phyloP scores from a whole-genome alignment of 2,797 vertebrate species.

The Scomberomorus guttatus region DNA sequence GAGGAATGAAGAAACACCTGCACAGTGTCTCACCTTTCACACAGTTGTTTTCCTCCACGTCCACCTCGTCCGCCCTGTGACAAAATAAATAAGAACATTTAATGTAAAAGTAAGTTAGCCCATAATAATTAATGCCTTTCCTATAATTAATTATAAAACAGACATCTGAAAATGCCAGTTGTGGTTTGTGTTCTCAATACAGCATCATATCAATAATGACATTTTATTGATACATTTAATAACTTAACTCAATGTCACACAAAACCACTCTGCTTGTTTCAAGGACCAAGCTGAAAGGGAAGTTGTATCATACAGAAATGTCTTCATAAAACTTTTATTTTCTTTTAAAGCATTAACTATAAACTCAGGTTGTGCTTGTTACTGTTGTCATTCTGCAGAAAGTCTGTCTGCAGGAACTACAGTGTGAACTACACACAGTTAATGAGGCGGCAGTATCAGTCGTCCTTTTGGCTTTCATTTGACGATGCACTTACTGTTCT shows the following conservation, averaged over 20 bases:
- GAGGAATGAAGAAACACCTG: background rate
- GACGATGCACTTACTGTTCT: background rate
- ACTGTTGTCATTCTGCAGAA: too few species aligned
- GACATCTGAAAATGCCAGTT: background rate
- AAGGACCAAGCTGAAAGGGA: background rate
- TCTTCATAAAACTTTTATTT: too few species aligned
- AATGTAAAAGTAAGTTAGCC: background rate
- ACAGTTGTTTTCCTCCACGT: conserved; percentile 83
- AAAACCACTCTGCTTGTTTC: background rate
- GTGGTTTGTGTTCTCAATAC: too few species aligned
- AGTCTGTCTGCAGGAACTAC: too few species aligned
- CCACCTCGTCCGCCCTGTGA: conserved; percentile 91
- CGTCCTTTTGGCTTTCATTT: background rate
- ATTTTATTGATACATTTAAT: background rate
- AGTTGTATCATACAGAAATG: too few species aligned
- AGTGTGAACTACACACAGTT: too few species aligned
- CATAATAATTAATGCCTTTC: background rate
- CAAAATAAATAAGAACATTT: conserved; percentile 15
- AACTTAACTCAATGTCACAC: too few species aligned
- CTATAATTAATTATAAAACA: too few species aligned
- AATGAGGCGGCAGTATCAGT: background rate
- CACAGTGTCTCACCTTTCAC: conserved; percentile 88
- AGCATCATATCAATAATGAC: too few species aligned
- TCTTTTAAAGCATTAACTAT: too few species aligned
- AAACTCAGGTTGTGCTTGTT: too few species aligned